Conservation (phyloP, 2,797 vertebrate species). For the Eupleurogrammus muticus region DNA sequence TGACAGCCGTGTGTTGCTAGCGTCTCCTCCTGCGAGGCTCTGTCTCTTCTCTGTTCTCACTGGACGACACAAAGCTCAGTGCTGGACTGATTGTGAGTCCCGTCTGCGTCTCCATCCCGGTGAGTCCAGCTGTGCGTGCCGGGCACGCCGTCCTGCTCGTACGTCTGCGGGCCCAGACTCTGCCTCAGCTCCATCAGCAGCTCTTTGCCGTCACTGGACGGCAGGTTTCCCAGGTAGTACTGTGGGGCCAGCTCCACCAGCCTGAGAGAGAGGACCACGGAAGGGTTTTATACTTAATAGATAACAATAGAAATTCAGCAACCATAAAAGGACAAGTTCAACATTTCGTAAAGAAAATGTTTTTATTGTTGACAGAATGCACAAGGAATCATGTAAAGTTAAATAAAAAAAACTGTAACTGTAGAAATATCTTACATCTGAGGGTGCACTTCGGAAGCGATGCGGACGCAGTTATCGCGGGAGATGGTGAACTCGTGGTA, state of each 20-base stretch:
- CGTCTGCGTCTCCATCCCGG: slow-evolving; percentile 35
- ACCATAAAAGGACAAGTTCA: not conserved
- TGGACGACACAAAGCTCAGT: slow-evolving; percentile 82
- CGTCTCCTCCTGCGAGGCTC: slow-evolving; percentile 37
- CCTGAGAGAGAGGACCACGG: slow-evolving; percentile 72
- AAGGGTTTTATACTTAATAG: not conserved
- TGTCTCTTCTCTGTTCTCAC: slow-evolving; percentile 53
- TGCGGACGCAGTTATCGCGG: slow-evolving; percentile 93
- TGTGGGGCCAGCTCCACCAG: slow-evolving; percentile 92
- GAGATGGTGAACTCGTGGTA: slow-evolving; percentile 96
- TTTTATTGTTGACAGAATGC: too few relatives aligned
- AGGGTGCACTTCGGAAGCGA: slow-evolving; percentile 92
- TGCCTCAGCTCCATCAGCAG: slow-evolving; percentile 90
- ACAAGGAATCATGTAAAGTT: too few relatives aligned
- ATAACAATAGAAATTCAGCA: too few relatives aligned
- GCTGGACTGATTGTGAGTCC: slow-evolving; percentile 55
- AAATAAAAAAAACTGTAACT: not conserved
- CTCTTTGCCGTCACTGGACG: slow-evolving; percentile 92
- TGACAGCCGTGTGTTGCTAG: slow-evolving; percentile 27
- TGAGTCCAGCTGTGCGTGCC: slow-evolving; percentile 28
- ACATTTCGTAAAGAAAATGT: not conserved
- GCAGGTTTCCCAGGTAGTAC: slow-evolving; percentile 95
- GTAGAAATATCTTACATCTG: slow-evolving; percentile 87
- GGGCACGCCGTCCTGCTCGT: slow-evolving; percentile 19
- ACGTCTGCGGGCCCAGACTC: slow-evolving; percentile 65